Conservation (phyloP, 2,113 vertebrate species). For the Thomomys bottae region DNA sequence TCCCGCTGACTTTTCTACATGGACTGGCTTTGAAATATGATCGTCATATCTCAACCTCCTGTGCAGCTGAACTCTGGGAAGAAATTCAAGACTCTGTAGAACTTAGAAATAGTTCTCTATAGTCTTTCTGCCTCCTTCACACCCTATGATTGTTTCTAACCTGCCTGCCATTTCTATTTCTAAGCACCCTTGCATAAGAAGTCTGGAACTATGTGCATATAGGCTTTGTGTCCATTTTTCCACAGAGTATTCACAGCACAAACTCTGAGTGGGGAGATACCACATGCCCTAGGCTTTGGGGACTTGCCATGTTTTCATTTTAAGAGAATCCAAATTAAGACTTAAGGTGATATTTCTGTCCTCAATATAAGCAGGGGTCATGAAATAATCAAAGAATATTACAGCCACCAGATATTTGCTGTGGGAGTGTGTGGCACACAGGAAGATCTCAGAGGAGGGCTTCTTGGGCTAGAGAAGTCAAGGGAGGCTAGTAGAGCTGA, state of each 20-base stretch:
- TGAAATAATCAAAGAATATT: constrained; percentile 22
- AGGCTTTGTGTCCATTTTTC: too few species aligned
- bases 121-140: neutral
- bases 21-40: too few species aligned
- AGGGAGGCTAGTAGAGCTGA: neutral
- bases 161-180: neutral
- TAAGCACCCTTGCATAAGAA: neutral
- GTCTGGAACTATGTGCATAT: neutral
- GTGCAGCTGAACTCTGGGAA: neutral
- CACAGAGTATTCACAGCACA: neutral
- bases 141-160: neutral
- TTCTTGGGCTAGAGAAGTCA: neutral
- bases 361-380: neutral
- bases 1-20: too few species aligned
- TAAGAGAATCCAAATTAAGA: neutral
- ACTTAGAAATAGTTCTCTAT: neutral
- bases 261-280: neutral
- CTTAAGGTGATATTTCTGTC: neutral
- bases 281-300: neutral
- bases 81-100: neutral
- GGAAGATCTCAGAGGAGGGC: neutral
- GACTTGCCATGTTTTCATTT: neutral
- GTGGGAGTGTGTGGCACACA: neutral
- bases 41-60: too few species aligned
- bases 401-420: neutral